Percentiles rank a stretch among this genome's conserved stretches.
Evolutionary conservation across 2,888 invertebrate genomes (phyloP).

Genomic region (Idaea aversata): DNA sequence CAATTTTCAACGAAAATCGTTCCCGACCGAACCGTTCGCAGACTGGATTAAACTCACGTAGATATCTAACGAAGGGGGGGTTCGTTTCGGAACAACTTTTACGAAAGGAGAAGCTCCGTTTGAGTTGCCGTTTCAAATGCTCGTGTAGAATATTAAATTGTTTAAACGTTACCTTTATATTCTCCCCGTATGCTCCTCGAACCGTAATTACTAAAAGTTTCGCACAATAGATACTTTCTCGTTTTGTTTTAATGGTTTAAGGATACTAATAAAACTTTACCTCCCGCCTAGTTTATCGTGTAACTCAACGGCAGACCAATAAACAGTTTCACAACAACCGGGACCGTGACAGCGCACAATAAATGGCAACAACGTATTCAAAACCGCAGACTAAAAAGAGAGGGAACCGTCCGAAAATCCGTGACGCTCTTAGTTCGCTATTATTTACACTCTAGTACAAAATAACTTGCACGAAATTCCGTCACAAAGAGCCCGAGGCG

Average conservation of each 20-base stretch:
- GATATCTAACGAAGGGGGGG: constrained; percentile 77
- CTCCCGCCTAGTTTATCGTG: constrained; percentile 34
- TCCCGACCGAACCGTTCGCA: constrained; percentile 55
- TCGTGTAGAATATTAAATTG: constrained; percentile 79
- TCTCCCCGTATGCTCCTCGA: constrained; percentile 43
- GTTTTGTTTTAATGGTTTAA: constrained; percentile 49
- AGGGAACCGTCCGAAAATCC: constrained; percentile 55
- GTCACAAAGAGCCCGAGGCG: constrained; percentile 68
- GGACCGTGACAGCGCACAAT: constrained; percentile 42
- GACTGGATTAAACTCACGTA: constrained; percentile 79
- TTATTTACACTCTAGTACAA: constrained; percentile 65
- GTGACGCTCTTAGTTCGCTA: constrained; percentile 58
- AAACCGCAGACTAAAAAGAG: constrained; percentile 52
- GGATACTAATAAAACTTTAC: constrained; percentile 36
- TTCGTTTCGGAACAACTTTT: constrained; percentile 76
- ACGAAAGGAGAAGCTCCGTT: constrained; percentile 72
- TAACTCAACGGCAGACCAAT: constrained; percentile 47
- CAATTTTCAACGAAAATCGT: constrained; percentile 71
- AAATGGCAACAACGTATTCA: constrained; percentile 50
- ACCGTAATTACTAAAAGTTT: constrained; percentile 67
- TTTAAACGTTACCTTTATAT: constrained; percentile 76
- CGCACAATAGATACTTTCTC: constrained; percentile 4
- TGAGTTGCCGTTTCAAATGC: constrained; percentile 75
- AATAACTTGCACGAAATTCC: constrained; percentile 71
- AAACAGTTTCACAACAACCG: constrained; percentile 43